phyloP scores from a whole-genome alignment of 2,113 vertebrate species.

The Vulpes vulpes region DNA sequence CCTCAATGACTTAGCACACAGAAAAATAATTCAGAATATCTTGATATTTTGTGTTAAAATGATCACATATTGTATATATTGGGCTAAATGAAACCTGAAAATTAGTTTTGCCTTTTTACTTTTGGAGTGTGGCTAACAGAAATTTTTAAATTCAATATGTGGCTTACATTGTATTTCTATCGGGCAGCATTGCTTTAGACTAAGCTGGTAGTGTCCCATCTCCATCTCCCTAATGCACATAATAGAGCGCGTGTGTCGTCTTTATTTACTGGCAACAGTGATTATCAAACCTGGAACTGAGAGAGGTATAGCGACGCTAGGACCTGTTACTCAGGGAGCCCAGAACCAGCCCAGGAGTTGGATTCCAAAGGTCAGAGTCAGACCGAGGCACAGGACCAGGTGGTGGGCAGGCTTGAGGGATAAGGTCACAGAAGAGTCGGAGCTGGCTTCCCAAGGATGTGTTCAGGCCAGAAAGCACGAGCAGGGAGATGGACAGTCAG shows the following conservation, averaged over 20 bases:
- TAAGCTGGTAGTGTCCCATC: background rate
- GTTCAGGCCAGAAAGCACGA: background rate
- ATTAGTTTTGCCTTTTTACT: background rate
- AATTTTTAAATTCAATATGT: background rate
- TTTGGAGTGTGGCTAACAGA: background rate
- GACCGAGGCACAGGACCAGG: background rate
- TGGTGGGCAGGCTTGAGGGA: background rate
- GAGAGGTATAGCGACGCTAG: background rate
- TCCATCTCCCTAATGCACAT: background rate
- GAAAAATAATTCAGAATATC: background rate
- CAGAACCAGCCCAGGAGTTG: background rate
- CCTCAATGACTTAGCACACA: background rate
- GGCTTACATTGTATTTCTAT: background rate
- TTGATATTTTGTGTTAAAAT: background rate
- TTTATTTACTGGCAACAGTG: background rate
- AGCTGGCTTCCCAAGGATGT: background rate
- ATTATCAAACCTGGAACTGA: background rate
- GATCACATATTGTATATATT: no score
- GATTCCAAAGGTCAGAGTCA: background rate
- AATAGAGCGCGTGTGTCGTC: background rate
- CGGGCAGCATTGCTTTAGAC: background rate
- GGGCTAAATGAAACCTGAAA: background rate
- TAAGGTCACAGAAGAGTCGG: background rate
- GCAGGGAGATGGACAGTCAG: background rate
- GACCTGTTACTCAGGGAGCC: background rate